These are phyloP conservation scores for Cynopterus sphinx DNA, from an alignment of 2,797 vertebrate genomes.

Conservation along the genomic window DNA sequence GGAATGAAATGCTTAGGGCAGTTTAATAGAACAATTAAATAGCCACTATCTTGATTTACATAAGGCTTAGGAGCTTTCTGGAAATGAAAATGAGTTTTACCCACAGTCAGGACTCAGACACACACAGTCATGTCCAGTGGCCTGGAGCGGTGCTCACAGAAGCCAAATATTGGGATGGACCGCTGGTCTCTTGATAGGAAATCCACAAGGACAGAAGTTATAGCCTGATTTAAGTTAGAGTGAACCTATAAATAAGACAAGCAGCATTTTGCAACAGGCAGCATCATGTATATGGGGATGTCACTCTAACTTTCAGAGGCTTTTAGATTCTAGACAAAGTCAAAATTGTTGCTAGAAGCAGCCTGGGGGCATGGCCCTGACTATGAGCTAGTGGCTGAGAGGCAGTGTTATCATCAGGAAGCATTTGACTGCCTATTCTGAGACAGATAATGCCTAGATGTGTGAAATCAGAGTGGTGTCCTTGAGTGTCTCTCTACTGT, in stretches of 20 bases:
- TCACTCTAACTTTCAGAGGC: background rate
- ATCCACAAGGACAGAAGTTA: background rate
- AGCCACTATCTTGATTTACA: background rate
- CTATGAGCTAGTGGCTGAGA: background rate
- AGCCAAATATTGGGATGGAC: background rate
- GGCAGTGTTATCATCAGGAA: background rate
- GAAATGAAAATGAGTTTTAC: background rate
- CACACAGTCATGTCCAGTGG: background rate
- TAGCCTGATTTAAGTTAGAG: slow-evolving; percentile 32
- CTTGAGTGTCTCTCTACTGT: background rate
- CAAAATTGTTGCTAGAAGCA: background rate
- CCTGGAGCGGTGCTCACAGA: background rate
- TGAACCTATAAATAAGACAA: slow-evolving; percentile 13
- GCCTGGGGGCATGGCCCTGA: background rate
- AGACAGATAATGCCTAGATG: background rate
- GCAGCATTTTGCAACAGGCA: background rate
- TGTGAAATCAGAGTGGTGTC: background rate
- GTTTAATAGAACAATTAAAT: background rate
- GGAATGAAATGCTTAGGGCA: background rate
- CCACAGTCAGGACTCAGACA: background rate
- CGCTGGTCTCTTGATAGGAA: slow-evolving; percentile 11
- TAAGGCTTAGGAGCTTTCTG: background rate
- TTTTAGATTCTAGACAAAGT: background rate
- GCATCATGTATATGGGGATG: background rate
- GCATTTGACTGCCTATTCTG: background rate